These are phyloP conservation scores for Oenanthe melanoleuca DNA, from an alignment of 2,113 vertebrate species.

Conservation along the genomic window DNA sequence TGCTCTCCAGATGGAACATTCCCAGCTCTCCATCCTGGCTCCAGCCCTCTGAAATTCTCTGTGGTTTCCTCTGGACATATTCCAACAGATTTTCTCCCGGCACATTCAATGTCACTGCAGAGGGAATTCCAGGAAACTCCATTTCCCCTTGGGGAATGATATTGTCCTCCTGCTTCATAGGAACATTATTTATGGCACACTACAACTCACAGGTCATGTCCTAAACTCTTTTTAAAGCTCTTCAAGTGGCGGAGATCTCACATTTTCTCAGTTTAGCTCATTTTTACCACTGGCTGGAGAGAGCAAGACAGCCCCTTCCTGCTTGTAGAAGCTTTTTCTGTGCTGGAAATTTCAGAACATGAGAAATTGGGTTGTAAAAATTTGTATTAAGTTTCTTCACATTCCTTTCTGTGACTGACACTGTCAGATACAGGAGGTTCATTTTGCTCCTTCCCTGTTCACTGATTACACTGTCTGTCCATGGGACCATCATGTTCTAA, in stretches of 20 bases:
- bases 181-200: background rate
- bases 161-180: background rate
- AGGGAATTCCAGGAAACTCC: background rate
- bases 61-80: background rate
- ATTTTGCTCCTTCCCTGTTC: background rate
- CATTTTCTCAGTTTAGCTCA: background rate
- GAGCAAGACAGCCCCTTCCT: background rate
- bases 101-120: background rate
- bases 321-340: background rate
- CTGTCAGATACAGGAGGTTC: background rate
- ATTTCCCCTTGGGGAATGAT: background rate
- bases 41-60: background rate
- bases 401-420: background rate
- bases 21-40: background rate
- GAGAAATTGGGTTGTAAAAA: background rate
- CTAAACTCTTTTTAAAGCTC: background rate
- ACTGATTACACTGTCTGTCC: background rate
- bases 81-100: background rate
- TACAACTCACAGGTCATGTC: background rate
- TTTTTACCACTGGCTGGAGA: background rate
- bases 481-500: background rate
- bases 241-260: background rate
- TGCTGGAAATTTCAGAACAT: background rate
- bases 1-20: accelerated
- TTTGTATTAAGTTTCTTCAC: background rate